phyloP scores from a whole-genome alignment of 2,888 invertebrate species.

The Chymomyza fuscimana region DNA sequence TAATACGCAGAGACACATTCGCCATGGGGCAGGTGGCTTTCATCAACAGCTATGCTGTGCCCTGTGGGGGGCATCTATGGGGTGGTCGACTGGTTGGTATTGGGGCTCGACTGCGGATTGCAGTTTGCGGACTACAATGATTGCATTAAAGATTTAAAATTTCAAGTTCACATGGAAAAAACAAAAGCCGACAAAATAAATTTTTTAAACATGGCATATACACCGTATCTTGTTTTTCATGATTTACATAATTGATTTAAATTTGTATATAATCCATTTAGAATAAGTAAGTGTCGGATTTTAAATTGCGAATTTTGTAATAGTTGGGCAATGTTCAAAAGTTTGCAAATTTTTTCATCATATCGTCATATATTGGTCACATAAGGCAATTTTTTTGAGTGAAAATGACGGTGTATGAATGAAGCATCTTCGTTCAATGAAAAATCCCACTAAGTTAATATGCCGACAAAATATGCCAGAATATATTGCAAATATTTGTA shows the following conservation, averaged over 20 bases:
- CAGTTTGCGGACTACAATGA: slow-evolving; percentile 54
- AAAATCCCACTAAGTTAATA: too few species aligned
- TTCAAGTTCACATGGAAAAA: slow-evolving; percentile 58
- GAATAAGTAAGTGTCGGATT: too few species aligned
- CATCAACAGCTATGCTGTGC: neutral
- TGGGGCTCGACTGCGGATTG: slow-evolving; percentile 8
- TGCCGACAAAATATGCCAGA: too few species aligned
- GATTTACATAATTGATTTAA: neutral
- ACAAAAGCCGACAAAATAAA: slow-evolving; percentile 25
- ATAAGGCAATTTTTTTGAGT: too few species aligned
- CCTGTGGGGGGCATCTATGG: neutral
- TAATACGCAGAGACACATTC: neutral
- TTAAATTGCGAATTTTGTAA: neutral
- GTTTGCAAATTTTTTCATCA: too few species aligned
- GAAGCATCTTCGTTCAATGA: too few species aligned
- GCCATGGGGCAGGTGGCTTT: neutral
- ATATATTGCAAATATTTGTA: too few species aligned
- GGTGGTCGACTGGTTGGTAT: neutral
- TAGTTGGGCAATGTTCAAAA: neutral
- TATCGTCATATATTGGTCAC: too few species aligned
- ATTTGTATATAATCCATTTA: slow-evolving; percentile 4
- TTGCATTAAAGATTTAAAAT: slow-evolving; percentile 70
- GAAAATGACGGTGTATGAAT: too few species aligned
- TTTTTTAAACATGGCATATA: neutral
- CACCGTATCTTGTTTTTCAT: neutral